Evolutionary conservation across 2,113 vertebrate species (phyloP).

Genomic region (Sorex fumeus): DNA sequence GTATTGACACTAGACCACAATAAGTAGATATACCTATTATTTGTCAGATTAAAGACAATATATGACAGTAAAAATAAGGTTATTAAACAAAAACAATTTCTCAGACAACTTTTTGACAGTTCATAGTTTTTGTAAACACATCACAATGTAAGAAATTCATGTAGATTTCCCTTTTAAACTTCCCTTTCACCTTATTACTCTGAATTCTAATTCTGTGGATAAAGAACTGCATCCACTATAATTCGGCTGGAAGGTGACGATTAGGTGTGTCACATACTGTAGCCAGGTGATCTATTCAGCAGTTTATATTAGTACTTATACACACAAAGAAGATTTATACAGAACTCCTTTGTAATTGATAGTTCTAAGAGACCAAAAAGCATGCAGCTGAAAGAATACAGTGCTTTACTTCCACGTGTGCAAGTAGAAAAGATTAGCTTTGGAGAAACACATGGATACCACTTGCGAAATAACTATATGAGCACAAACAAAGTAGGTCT

Average conservation of each 20-base stretch:
- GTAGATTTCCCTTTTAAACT: not conserved
- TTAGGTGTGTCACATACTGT: not conserved
- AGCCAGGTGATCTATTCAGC: conserved; percentile 28
- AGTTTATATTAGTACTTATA: conserved; percentile 52
- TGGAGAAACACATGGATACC: conserved; percentile 67
- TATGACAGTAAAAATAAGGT: not conserved
- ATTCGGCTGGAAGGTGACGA: not conserved
- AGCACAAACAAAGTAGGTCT: conserved; percentile 60
- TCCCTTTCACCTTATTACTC: not conserved
- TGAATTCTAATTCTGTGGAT: conserved; percentile 25
- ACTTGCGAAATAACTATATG: conserved; percentile 63
- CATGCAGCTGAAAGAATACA: conserved; percentile 68
- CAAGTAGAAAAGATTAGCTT: conserved; percentile 66
- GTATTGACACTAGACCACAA: not conserved
- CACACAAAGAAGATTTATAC: conserved; percentile 47
- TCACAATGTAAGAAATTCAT: not conserved
- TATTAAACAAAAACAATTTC: not conserved
- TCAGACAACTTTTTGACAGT: not conserved
- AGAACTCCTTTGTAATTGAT: conserved; percentile 43
- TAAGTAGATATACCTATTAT: no score
- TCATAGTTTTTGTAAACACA: not conserved
- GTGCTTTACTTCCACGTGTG: conserved; percentile 48
- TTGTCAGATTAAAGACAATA: not conserved
- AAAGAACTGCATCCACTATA: not conserved
- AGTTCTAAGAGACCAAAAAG: conserved; percentile 66